Percentiles rank a stretch among this genome's conserved stretches.
These are phyloP conservation scores for Caprella mutica DNA, from an alignment of 2,888 invertebrate species.

Conservation along the genomic window DNA sequence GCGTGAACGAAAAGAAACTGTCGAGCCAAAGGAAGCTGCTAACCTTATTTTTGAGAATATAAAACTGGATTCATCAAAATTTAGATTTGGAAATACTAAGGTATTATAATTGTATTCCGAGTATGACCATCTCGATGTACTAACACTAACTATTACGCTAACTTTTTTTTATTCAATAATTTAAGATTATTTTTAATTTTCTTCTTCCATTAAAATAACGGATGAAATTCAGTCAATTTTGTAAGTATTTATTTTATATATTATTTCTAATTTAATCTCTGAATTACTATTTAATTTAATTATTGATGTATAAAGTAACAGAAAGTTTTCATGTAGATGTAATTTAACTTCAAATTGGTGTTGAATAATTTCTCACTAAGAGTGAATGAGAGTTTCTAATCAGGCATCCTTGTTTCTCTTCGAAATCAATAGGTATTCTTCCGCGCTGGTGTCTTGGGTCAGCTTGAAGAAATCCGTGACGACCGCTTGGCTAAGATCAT, in stretches of 20 bases:
- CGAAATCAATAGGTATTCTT: conserved; percentile 76
- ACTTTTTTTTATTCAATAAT: background rate
- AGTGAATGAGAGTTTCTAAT: background rate
- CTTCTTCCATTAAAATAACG: too few relatives aligned
- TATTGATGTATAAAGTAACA: too few relatives aligned
- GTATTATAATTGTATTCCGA: too few relatives aligned
- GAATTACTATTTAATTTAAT: too few relatives aligned
- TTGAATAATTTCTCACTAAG: background rate
- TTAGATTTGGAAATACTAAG: conserved; percentile 12
- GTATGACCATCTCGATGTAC: too few relatives aligned
- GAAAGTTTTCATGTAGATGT: background rate
- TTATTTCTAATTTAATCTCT: too few relatives aligned
- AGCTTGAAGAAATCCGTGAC: conserved; percentile 99
- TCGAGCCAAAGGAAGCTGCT: conserved; percentile 5
- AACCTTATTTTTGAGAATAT: conserved; percentile 12
- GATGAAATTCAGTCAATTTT: too few relatives aligned
- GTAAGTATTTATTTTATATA: too few relatives aligned
- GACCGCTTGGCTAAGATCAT: conserved; percentile 96
- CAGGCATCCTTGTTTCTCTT: background rate
- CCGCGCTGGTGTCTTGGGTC: conserved; percentile 99
- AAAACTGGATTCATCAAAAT: conserved; percentile 14
- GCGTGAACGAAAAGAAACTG: conserved; percentile 13
- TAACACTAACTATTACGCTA: background rate
- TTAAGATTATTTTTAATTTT: background rate
- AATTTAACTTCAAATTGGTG: background rate